Evolutionary conservation across 2,797 vertebrate species (phyloP).

Genomic region (Sebastes itinus): DNA sequence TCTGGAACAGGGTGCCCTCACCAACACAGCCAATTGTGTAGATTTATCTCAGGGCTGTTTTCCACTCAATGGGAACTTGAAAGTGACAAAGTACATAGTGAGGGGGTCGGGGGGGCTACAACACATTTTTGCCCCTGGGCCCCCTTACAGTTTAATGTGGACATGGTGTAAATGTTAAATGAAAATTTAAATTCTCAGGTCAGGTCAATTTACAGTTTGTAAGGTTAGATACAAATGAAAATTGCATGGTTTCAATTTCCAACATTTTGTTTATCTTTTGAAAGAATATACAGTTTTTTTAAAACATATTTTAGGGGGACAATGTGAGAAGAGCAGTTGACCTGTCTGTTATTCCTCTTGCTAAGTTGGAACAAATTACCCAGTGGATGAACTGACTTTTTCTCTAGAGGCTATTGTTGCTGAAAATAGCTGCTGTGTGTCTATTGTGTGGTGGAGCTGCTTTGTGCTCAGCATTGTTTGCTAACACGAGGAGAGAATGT

Average conservation of each 20-base stretch:
- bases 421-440: conserved; percentile 66
- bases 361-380: conserved; percentile 40
- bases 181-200: background rate
- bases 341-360: conserved; percentile 20
- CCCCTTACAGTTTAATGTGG: background rate
- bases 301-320: background rate
- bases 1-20: background rate
- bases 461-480: conserved; percentile 74
- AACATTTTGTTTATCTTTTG: background rate
- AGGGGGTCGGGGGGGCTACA: background rate
- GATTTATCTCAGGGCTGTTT: too few species aligned
- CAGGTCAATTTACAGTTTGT: background rate
- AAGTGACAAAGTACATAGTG: too few species aligned
- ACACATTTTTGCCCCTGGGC: background rate
- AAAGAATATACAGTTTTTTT: background rate
- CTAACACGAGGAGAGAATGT: conserved; percentile 76
- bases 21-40: background rate
- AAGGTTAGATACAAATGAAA: background rate
- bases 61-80: too few species aligned
- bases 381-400: conserved; percentile 37
- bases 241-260: background rate
- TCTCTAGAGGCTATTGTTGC: conserved; percentile 62
- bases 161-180: background rate
- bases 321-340: background rate
- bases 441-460: conserved; percentile 61